Percentiles rank a stretch among this genome's conserved stretches.
These are phyloP conservation scores for Ranitomeya imitator DNA, from an alignment of 2,113 vertebrate species.

Conservation along the genomic window DNA sequence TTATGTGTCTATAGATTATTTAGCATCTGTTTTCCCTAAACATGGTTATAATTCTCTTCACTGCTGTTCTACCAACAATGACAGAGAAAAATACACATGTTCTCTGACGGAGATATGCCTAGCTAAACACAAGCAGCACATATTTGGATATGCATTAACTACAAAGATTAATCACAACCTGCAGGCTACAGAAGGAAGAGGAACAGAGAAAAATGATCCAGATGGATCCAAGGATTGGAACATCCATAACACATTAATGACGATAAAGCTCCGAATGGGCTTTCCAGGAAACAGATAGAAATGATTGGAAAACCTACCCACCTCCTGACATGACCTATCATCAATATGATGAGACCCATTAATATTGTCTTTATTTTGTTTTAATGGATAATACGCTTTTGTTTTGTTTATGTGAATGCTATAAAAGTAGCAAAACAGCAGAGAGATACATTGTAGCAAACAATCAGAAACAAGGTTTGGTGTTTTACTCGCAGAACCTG, in stretches of 20 bases:
- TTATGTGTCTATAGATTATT: conserved; percentile 36
- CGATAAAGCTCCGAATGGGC: conserved; percentile 2
- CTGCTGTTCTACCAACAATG: conserved; percentile 51
- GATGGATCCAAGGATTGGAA: conserved; percentile 49
- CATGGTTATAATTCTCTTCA: conserved; percentile 47
- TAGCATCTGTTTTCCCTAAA: conserved; percentile 49
- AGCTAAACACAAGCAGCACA: conserved; percentile 55
- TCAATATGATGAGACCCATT: background rate
- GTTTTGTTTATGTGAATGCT: too few species aligned
- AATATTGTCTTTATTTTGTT: background rate
- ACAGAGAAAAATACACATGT: conserved; percentile 56
- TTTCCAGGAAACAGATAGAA: conserved; percentile 19
- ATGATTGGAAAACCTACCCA: background rate
- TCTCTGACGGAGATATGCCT: conserved; percentile 48
- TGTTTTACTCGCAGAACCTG: too few species aligned
- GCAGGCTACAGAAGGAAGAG: conserved; percentile 40
- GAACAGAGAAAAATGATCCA: conserved; percentile 47
- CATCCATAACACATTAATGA: conserved; percentile 53
- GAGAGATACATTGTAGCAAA: too few species aligned
- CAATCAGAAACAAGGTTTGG: too few species aligned
- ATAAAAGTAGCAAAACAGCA: too few species aligned
- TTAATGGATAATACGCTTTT: background rate
- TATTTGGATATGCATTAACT: conserved; percentile 57
- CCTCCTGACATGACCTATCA: background rate
- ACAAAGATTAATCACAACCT: conserved; percentile 58